Evolutionary conservation across 2,888 invertebrate genomes (phyloP).

Genomic region (Dendrolimus houi): DNA sequence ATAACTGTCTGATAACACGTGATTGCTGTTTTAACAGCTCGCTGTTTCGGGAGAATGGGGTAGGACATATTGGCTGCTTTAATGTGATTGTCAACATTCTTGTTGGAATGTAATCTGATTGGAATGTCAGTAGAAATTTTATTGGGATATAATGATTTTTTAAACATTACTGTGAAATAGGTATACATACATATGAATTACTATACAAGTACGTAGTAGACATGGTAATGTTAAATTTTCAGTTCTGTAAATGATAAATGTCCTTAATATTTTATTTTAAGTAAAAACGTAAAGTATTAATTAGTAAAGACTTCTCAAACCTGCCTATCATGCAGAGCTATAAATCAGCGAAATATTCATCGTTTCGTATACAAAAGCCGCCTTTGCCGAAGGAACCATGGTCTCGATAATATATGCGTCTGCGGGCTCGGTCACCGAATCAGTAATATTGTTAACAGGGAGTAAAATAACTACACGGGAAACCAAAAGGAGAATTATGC

Average conservation of each 20-base stretch:
- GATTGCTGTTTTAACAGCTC: conserved; percentile 66
- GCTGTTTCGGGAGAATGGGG: neutral
- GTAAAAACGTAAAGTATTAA: too few species aligned
- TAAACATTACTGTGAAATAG: too few species aligned
- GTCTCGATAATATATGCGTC: conserved; percentile 61
- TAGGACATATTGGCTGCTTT: neutral
- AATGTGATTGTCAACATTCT: neutral
- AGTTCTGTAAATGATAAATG: too few species aligned
- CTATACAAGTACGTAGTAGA: too few species aligned
- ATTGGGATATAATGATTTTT: too few species aligned
- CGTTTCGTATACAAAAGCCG: conserved; percentile 31
- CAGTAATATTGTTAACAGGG: conserved; percentile 73
- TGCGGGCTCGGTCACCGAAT: conserved; percentile 56
- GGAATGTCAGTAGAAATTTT: too few species aligned
- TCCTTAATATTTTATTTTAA: too few species aligned
- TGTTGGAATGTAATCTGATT: neutral
- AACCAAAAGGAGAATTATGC: conserved; percentile 68
- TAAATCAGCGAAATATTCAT: conserved; percentile 45
- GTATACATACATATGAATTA: too few species aligned
- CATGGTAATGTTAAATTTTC: too few species aligned
- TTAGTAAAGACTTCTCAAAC: too few species aligned
- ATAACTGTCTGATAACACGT: conserved; percentile 65
- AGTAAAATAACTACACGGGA: conserved; percentile 62
- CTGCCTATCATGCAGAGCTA: conserved; percentile 22
- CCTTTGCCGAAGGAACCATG: conserved; percentile 16